phyloP scores from a whole-genome alignment of 1,140 invertebrate species.

The Dysdera silvatica region DNA sequence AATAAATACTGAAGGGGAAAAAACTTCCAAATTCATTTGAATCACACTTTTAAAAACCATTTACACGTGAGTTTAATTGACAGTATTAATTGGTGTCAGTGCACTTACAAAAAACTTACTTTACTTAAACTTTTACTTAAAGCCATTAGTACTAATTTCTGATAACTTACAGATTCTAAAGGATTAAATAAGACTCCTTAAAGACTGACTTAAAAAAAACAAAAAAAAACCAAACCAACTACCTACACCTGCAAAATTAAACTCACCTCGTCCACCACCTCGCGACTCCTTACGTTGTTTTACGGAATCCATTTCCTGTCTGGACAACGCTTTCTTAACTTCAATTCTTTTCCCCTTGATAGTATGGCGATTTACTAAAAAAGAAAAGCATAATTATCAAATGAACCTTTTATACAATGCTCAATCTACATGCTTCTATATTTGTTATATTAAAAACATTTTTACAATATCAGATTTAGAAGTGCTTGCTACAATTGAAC shows the following conservation, averaged over 20 bases:
- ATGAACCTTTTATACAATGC: not conserved
- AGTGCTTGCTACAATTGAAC: conserved; percentile 5
- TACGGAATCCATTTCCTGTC: conserved; percentile 45
- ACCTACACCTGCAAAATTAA: conserved; percentile 32
- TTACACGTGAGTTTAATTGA: no score
- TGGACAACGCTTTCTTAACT: conserved; percentile 50
- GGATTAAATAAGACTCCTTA: no score
- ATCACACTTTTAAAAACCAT: no score
- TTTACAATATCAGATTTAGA: not conserved
- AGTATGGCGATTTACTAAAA: conserved; percentile 44
- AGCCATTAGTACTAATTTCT: no score
- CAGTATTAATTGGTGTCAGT: no score
- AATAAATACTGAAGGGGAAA: no score
- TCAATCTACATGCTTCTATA: not conserved
- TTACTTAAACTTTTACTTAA: no score
- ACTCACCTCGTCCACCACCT: conserved; percentile 29
- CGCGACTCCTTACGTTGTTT: conserved; percentile 33
- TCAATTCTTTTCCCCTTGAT: conserved; percentile 47
- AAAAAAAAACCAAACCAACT: not conserved
- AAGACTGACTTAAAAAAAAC: no score
- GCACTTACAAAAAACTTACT: no score
- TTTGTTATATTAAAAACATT: not conserved
- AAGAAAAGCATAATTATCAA: conserved; percentile 12
- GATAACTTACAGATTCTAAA: no score
- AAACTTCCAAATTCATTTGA: no score